A percentile compares a stretch with the other conserved stretches of the same genome.
These are phyloP conservation scores for Coreius guichenoti DNA, from an alignment of 2,797 vertebrate genomes.

Conservation along the genomic window DNA sequence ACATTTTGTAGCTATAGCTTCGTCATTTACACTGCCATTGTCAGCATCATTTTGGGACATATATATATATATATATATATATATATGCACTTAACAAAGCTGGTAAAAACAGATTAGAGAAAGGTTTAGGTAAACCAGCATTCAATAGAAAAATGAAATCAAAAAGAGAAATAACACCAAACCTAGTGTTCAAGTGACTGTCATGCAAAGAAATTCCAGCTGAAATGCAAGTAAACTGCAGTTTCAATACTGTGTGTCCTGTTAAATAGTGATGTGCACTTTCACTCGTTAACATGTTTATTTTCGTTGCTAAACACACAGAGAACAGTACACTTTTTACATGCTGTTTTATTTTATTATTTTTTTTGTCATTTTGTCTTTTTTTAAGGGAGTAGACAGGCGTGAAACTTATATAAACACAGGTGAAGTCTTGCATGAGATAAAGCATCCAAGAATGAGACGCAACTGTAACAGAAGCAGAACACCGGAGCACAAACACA, in stretches of 20 bases:
- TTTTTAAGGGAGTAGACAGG: conserved; percentile 51
- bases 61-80: conserved; percentile 5
- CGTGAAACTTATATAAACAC: conserved; percentile 40
- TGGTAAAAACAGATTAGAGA: conserved; percentile 75
- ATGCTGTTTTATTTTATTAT: conserved; percentile 69
- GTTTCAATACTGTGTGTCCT: conserved; percentile 72
- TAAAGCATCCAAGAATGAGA: conserved; percentile 48
- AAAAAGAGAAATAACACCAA: conserved; percentile 66
- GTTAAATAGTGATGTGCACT: conserved; percentile 70
- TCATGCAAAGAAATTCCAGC: conserved; percentile 80
- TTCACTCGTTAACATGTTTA: conserved; percentile 63
- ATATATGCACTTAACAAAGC: conserved; percentile 77
- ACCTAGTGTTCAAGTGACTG: conserved; percentile 70
- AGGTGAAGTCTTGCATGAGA: conserved; percentile 46
- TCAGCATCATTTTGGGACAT: conserved; percentile 70
- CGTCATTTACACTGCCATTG: conserved; percentile 59
- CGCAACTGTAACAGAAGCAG: conserved; percentile 43
- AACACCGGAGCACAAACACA: conserved; percentile 46
- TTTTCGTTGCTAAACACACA: conserved; percentile 73
- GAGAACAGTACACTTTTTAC: conserved; percentile 74
- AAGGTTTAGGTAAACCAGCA: conserved; percentile 74
- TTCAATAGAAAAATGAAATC: conserved; percentile 77
- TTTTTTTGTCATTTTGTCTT: conserved; percentile 44
- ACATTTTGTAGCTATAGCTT: conserved; percentile 59
- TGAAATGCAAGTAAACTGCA: conserved; percentile 70